Base-by-base conservation (phyloP, 2,888 invertebrate genomes). In the Xylota segnis region DNA sequence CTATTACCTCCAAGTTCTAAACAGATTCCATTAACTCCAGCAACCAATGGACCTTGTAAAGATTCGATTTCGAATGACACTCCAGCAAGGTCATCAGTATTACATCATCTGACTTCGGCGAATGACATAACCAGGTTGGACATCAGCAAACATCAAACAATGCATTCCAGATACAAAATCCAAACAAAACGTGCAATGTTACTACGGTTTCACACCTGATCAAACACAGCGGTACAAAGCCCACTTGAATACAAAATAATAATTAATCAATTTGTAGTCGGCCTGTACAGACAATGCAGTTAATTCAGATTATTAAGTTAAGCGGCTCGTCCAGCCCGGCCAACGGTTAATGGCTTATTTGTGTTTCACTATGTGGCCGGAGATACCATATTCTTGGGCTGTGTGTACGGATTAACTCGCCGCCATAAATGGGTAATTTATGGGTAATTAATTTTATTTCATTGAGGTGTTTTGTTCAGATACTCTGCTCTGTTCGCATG, bases 221-320 rank as follows among this genome's bases (percentile, higher is more conserved):
- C 66, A 72, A 59, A 66, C 83, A 72, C 34, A 45, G 23, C 40
- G 16, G 43, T 23, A 40, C 23, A 70, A 70, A 66, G 37, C 68
- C 68, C 50, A 40, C 56, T 63, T 52, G 76, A 71, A 76, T 47
- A 76, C 52, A 65, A 77, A 58, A 54, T 71, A 54, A 77, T 82
- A 82, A 86, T 82, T 86, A 86, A 86, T 86, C 82, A 86, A 86
- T 86, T 86, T 86, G 77, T 56, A 76, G 76, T 63, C 76, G 37
- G 37, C 14, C 43, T 77, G 50, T 77, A 58, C 47, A 43, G 34
- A 54, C 58, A 40, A 52, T 59, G 76, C 66, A 66, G 37, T 76
- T 71, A 50, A 52, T 72, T 76, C 72, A 68, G 86, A 86, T 81
- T 76, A 82, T 58, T 40, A 76, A 65, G 52, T 71, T 71, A 18